Evolutionary conservation across 1,140 invertebrate genomes (phyloP).

Genomic region (Cydia pomonella): DNA sequence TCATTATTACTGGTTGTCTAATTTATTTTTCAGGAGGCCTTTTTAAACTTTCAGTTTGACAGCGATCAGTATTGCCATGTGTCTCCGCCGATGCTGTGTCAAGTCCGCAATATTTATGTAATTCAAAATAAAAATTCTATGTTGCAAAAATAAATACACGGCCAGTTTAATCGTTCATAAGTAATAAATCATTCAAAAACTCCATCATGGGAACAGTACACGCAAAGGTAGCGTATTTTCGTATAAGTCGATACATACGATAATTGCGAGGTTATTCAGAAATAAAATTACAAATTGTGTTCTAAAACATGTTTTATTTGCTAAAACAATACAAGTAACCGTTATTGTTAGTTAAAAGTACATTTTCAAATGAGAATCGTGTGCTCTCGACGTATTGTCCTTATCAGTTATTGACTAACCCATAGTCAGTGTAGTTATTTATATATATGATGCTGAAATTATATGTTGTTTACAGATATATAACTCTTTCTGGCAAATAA

Average conservation of each 20-base stretch:
- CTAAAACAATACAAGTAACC: too few relatives aligned
- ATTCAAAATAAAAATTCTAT: conserved; percentile 61
- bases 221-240: conserved; percentile 61
- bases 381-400: too few relatives aligned
- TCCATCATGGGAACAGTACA: conserved; percentile 52
- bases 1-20: background rate
- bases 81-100: conserved; percentile 37
- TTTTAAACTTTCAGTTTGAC: background rate
- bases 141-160: conserved; percentile 40
- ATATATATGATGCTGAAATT: too few relatives aligned
- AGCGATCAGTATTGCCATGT: conserved; percentile 19
- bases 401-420: too few relatives aligned
- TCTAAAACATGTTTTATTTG: too few relatives aligned
- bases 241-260: conserved; percentile 3
- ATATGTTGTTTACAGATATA: too few relatives aligned
- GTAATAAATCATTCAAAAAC: conserved; percentile 7
- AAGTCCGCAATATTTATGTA: conserved; percentile 62
- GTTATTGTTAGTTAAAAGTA: too few relatives aligned
- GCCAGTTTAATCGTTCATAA: conserved; percentile 28
- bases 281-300: background rate
- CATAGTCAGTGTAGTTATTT: too few relatives aligned
- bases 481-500: too few relatives aligned
- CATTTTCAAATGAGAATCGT: too few relatives aligned
- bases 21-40: background rate
- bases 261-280: conserved; percentile 34